Evolutionary conservation across 2,797 vertebrate genomes (phyloP).

Genomic region (Glyptemys insculpta): DNA sequence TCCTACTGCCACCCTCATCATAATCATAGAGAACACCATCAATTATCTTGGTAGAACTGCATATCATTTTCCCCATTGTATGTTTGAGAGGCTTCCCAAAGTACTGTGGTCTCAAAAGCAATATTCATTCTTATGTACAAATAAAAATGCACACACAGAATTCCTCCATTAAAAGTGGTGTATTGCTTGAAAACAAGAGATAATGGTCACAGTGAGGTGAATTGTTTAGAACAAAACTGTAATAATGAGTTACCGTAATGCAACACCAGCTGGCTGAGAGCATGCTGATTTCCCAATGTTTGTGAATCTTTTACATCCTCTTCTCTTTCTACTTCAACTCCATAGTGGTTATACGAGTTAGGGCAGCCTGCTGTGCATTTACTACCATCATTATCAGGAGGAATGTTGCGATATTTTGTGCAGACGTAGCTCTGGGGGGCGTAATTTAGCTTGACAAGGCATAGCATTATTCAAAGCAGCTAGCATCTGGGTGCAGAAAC

Average conservation of each 20-base stretch:
- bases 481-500: fast-evolving
- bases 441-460: fast-evolving
- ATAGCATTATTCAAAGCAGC: background rate
- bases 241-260: background rate
- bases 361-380: fast-evolving
- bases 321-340: fast-evolving
- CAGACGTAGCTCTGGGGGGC: fast-evolving
- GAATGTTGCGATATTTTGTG: background rate
- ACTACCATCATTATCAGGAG: fast-evolving
- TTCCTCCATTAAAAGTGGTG: background rate
- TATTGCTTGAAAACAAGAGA: fast-evolving
- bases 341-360: background rate
- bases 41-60: background rate
- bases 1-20: background rate
- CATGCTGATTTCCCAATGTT: fast-evolving
- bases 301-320: background rate
- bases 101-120: background rate
- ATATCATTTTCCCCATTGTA: background rate
- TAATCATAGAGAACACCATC: background rate
- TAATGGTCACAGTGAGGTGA: background rate
- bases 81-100: background rate
- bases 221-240: background rate
- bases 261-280: background rate
- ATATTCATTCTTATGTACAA: background rate
- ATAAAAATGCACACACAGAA: background rate